Conservation (phyloP, 2,888 invertebrate species). For the Acholoe squamosa region DNA sequence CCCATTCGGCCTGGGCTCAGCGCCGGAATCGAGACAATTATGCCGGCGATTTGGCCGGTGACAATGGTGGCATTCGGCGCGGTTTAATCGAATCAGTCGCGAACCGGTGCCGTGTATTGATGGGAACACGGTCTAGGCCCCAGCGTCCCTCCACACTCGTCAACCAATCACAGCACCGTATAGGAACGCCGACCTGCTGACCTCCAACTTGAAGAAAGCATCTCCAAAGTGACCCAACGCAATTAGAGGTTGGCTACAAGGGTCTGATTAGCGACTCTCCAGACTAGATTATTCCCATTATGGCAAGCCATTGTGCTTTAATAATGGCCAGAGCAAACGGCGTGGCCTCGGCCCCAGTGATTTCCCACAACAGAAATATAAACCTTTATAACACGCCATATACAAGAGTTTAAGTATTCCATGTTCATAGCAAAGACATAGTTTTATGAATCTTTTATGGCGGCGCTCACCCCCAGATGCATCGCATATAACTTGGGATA, state of each 20-base stretch:
- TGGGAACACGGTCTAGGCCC: not conserved
- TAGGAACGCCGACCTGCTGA: constrained; percentile 38
- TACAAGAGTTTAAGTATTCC: not conserved
- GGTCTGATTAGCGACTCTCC: not conserved
- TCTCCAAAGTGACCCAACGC: constrained; percentile 29
- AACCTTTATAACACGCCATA: not conserved
- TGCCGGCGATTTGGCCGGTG: constrained; percentile 47
- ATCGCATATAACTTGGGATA: too few species aligned
- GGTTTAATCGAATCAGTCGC: constrained; percentile 47
- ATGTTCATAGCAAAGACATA: too few species aligned
- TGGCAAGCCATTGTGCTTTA: not conserved
- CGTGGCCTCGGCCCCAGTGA: not conserved
- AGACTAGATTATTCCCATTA: constrained; percentile 33
- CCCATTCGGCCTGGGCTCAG: not conserved
- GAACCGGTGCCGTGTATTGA: constrained; percentile 19
- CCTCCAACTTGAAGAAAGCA: constrained; percentile 9
- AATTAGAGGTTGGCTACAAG: not conserved
- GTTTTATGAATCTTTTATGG: too few species aligned
- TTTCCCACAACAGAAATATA: constrained; percentile 17
- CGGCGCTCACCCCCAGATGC: too few species aligned
- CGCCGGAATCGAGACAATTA: constrained; percentile 55
- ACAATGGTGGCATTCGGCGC: constrained; percentile 43
- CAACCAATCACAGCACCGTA: constrained; percentile 29
- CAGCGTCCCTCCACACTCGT: constrained; percentile 1
- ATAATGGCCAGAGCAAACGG: constrained; percentile 7